Conservation (phyloP, 1,140 invertebrate species). For the Colletes gigas region DNA sequence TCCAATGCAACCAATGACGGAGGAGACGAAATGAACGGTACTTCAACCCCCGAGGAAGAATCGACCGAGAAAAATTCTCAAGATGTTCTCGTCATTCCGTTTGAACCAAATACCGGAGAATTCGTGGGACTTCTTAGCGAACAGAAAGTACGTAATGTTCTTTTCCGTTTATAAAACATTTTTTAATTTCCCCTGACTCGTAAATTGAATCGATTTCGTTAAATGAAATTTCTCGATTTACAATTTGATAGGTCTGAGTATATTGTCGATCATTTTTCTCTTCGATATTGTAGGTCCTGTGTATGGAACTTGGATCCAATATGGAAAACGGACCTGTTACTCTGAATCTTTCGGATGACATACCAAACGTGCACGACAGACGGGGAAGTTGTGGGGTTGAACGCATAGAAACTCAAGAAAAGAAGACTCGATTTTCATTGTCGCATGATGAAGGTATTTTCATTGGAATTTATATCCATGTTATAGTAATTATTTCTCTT, state of each 20-base stretch:
- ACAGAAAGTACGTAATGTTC: slow-evolving; percentile 83
- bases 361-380: slow-evolving; percentile 71
- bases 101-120: slow-evolving; percentile 82
- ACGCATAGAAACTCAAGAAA: slow-evolving; percentile 82
- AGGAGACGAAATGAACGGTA: slow-evolving; percentile 75
- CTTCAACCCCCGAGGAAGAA: slow-evolving; percentile 75
- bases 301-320: slow-evolving; percentile 77
- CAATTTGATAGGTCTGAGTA: background rate
- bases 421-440: slow-evolving; percentile 88
- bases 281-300: slow-evolving; percentile 72
- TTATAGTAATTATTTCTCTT: background rate
- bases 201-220: background rate
- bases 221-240: background rate
- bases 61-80: slow-evolving; percentile 71
- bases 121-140: slow-evolving; percentile 87
- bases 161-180: slow-evolving; percentile 8
- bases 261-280: background rate
- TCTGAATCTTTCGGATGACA: slow-evolving; percentile 72
- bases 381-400: slow-evolving; percentile 69
- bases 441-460: slow-evolving; percentile 90
- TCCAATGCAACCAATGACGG: slow-evolving; percentile 71
- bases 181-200: background rate
- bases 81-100: slow-evolving; percentile 86
- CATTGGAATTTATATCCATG: background rate
- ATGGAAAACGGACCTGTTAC: slow-evolving; percentile 68